A percentile compares a stretch with the other conserved stretches of the same genome.
These are phyloP conservation scores for Dicerorhinus sumatrensis DNA, from an alignment of 2,113 vertebrate genomes.

Conservation along the genomic window DNA sequence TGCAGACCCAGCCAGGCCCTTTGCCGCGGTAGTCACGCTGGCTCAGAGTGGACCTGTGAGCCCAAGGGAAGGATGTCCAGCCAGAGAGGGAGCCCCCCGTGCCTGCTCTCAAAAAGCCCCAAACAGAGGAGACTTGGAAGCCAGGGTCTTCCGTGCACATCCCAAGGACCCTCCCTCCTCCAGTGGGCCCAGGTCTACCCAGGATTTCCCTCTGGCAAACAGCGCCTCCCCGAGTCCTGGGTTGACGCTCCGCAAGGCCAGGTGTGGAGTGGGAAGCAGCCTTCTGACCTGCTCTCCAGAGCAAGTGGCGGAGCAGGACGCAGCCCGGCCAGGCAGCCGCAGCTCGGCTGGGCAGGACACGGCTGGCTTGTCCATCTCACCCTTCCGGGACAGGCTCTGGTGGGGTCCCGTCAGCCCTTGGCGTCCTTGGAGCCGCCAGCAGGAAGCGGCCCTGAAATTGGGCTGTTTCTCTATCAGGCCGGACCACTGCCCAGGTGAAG, in stretches of 20 bases:
- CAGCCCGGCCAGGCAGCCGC: neutral
- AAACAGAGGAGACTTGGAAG: neutral
- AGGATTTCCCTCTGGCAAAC: neutral
- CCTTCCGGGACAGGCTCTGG: neutral
- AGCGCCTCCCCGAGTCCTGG: no score
- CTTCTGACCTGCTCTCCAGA: no score
- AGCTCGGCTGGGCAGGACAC: no score
- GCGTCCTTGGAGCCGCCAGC: neutral
- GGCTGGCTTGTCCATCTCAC: neutral
- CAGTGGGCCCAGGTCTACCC: no score
- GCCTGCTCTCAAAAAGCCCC: neutral
- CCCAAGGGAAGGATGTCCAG: neutral
- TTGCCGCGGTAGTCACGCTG: neutral
- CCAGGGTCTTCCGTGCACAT: rapidly evolving
- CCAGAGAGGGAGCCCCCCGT: neutral
- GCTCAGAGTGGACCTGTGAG: neutral
- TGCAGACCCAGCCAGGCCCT: rapidly evolving
- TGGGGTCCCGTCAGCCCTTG: neutral
- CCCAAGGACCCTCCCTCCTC: no score
- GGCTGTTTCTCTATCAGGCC: neutral
- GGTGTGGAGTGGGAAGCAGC: rapidly evolving
- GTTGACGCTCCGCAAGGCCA: neutral
- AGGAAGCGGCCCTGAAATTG: neutral
- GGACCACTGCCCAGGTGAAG: neutral
- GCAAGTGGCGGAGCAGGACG: neutral